These are phyloP conservation scores for Orthosia incerta DNA, from an alignment of 2,888 invertebrate genomes.

Conservation along the genomic window DNA sequence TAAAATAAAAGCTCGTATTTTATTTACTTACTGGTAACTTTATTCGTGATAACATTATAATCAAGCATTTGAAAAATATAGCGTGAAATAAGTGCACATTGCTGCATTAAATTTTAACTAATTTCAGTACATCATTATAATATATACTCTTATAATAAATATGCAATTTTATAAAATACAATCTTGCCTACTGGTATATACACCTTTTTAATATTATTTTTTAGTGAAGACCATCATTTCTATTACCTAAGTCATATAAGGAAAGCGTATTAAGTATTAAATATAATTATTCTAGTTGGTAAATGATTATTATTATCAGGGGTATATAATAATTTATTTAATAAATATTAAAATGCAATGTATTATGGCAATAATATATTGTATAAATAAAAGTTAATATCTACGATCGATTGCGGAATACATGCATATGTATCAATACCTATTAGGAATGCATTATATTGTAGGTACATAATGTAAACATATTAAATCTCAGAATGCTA, in stretches of 20 bases:
- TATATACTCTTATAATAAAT: constrained; percentile 2
- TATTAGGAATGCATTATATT: constrained; percentile 36
- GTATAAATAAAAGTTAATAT: constrained; percentile 1
- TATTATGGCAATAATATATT: constrained; percentile 32
- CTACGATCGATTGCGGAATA: constrained; percentile 9
- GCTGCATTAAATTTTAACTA: background rate
- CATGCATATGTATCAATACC: background rate
- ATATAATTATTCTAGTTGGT: constrained; percentile 14
- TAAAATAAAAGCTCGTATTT: background rate
- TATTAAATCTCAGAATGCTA: constrained; percentile 23
- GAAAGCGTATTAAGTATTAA: constrained; percentile 6
- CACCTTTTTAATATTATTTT: constrained; percentile 1
- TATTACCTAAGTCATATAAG: constrained; percentile 24
- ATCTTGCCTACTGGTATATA: constrained; percentile 16
- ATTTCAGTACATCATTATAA: background rate
- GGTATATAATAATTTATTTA: constrained; percentile 10
- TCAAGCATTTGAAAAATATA: background rate
- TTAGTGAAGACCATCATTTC: constrained; percentile 34
- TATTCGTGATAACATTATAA: background rate
- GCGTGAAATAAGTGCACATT: background rate
- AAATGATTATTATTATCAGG: constrained; percentile 17
- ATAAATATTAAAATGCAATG: constrained; percentile 24
- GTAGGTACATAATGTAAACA: background rate
- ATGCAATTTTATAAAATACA: constrained; percentile 28
- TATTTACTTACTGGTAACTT: background rate